Evolutionary conservation across 2,888 invertebrate genomes (phyloP), one percentile per base, ranked within the genome.

Genomic region (Pogonocherus hispidulus): DNA sequence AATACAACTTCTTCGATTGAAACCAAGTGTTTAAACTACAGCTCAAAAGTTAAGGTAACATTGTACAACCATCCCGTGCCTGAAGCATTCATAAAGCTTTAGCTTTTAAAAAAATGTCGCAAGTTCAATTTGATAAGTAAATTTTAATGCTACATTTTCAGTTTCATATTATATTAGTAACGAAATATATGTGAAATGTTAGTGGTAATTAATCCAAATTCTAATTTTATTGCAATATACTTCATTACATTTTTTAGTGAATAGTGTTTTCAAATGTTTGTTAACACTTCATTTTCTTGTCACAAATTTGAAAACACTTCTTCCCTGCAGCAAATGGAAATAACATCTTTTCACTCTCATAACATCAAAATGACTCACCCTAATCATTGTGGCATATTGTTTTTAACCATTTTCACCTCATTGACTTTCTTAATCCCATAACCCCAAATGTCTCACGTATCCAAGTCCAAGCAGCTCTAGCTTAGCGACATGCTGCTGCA

Each of bases 351-450:
- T 79, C 79, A 77, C 77, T 74, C 70, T 76, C 77, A 75, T 76
- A 67, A 70, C 73, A 78, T 77, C 78, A 78, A 79, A 77, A 75
- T 76, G 76, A 79, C 79, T 79, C 77, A 76, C 78, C 77, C 73
- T 16, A 51, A 69, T 59, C 71, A 65, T 63, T 64, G 56, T 69
- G 62, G 51, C 57, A 27, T 67, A 35, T 37, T 63, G 35, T 22
- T 18, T 37, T 22, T 18, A n/a, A 51, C 37, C 20, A 41, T 32
- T 37, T 5, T 14, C 19, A 35, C 27, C 37, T 55, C 37, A 14
- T 4, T 55, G 59, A 46, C 59, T 59, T 59, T 23, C 16, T 32
- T 55, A 47, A 32, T 19, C n/a, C 32, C 23, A 20, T 59, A 47
- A 59, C 47, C 46, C 59, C 14, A 44, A 46, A 41, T 57, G 14